Conservation (phyloP, 2,797 vertebrate genomes). For the Ataeniobius toweri region DNA sequence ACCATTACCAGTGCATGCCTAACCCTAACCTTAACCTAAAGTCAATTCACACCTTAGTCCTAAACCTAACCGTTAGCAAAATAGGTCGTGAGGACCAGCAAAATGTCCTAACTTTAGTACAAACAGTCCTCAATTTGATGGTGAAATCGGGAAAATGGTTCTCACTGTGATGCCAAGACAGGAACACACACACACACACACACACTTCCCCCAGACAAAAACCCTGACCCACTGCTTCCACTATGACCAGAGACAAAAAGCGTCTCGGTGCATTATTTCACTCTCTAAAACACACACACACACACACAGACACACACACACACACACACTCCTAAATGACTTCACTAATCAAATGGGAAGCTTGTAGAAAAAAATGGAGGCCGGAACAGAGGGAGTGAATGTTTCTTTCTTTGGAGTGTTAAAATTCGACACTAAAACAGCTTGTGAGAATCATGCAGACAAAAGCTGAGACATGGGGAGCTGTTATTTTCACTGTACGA, state of each 20-base stretch:
- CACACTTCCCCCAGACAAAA: slow-evolving; percentile 85
- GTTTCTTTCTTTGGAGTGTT: slow-evolving; percentile 56
- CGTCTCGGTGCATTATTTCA: slow-evolving; percentile 77
- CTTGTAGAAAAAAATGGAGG: slow-evolving; percentile 45
- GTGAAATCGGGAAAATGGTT: too few relatives aligned
- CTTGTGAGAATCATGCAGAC: slow-evolving; percentile 34
- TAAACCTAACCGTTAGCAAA: too few relatives aligned
- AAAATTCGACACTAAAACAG: slow-evolving; percentile 61
- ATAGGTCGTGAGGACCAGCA: too few relatives aligned
- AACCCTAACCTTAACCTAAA: too few relatives aligned
- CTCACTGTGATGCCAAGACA: too few relatives aligned
- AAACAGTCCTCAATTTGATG: too few relatives aligned
- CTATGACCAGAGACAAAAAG: slow-evolving; percentile 75
- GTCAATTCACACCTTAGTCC: too few relatives aligned
- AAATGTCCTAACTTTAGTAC: too few relatives aligned
- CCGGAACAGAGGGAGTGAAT: slow-evolving; percentile 29
- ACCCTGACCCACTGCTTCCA: slow-evolving; percentile 68
- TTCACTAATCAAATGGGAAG: slow-evolving; percentile 86
- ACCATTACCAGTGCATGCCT: too few relatives aligned
- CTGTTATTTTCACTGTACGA: slow-evolving; percentile 47
- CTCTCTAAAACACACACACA: background rate
- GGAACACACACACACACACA: slow-evolving; percentile 42
- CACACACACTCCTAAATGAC: slow-evolving; percentile 77
- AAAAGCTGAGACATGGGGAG: slow-evolving; percentile 44
- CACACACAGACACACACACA: slow-evolving; percentile 11